Evolutionary conservation across 2,888 invertebrate species (phyloP).

Genomic region (Thymelicus lineola): DNA sequence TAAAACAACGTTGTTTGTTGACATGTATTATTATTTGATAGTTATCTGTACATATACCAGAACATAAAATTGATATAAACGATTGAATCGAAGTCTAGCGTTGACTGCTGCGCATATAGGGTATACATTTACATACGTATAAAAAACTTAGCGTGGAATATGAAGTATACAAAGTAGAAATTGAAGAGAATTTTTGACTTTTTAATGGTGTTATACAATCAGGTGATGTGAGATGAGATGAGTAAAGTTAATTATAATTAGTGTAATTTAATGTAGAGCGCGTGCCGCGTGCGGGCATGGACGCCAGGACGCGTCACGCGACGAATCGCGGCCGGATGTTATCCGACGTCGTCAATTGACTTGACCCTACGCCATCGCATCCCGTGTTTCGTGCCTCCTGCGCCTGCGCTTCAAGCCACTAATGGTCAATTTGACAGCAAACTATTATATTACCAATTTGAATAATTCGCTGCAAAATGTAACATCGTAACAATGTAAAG

Average conservation of each 20-base stretch:
- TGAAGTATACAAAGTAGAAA: no score
- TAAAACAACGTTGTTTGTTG: no score
- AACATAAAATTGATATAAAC: no score
- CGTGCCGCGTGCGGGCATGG: slow-evolving; percentile 71
- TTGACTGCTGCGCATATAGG: no score
- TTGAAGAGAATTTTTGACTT: no score
- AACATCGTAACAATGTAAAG: no score
- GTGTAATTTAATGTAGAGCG: slow-evolving; percentile 50
- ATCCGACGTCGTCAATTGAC: slow-evolving; percentile 79
- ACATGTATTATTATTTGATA: no score
- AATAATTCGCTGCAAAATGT: no score
- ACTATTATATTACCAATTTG: not conserved
- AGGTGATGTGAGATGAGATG: slow-evolving; percentile 37
- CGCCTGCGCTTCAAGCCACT: slow-evolving; percentile 13
- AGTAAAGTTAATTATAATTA: slow-evolving; percentile 24
- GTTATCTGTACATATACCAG: no score
- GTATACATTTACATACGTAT: no score
- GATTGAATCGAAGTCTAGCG: no score
- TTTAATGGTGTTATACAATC: not conserved
- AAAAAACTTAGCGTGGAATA: no score
- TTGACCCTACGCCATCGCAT: slow-evolving; percentile 78
- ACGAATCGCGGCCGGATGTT: slow-evolving; percentile 70
- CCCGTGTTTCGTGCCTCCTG: slow-evolving; percentile 59
- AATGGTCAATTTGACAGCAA: slow-evolving; percentile 8
- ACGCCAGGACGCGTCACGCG: slow-evolving; percentile 41